These are phyloP conservation scores for Uromys caudimaculatus DNA, from an alignment of 2,797 vertebrate genomes.

Conservation along the genomic window DNA sequence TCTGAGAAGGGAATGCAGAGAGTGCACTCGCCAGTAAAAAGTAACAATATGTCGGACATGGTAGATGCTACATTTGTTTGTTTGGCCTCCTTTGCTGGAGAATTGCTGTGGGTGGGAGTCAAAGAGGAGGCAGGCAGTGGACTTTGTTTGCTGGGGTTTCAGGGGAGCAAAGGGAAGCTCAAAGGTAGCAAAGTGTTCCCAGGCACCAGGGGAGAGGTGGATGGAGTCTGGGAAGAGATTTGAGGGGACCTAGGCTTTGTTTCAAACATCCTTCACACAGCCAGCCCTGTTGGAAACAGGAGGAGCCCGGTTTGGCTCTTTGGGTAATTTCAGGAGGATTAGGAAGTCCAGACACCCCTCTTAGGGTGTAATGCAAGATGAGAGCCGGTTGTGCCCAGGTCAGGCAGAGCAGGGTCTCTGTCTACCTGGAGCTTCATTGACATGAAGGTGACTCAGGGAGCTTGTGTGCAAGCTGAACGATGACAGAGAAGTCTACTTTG, in stretches of 20 bases:
- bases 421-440: neutral
- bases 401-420: neutral
- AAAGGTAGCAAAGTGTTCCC: fast-evolving
- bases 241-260: neutral
- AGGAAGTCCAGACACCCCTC: neutral
- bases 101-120: neutral
- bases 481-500: neutral
- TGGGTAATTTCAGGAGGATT: neutral
- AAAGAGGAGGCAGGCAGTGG: neutral
- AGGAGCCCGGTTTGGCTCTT: neutral
- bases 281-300: neutral
- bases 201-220: neutral
- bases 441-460: neutral
- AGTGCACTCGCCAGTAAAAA: neutral
- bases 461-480: neutral
- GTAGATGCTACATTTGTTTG: neutral
- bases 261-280: neutral
- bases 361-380: neutral
- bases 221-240: neutral
- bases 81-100: neutral
- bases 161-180: too few species aligned
- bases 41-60: neutral
- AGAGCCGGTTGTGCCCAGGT: too few species aligned
- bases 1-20: neutral
- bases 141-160: neutral